phyloP scores from a whole-genome alignment of 2,888 invertebrate species.

The Anticlea derivata region DNA sequence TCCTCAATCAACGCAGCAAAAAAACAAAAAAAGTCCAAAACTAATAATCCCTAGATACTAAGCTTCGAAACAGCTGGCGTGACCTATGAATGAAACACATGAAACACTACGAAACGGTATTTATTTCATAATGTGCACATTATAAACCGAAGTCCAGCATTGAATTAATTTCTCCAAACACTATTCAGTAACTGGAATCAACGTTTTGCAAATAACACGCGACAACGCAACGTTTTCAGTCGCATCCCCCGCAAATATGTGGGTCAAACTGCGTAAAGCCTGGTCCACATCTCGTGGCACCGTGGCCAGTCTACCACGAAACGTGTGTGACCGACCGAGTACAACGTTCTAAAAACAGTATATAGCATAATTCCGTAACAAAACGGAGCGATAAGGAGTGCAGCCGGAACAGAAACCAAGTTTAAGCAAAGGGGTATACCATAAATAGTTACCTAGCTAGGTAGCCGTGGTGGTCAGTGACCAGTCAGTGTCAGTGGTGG shows the following conservation, averaged over 20 bases:
- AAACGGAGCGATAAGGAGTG: too few species aligned
- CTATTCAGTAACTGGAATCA: conserved; percentile 30
- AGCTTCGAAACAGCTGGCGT: conserved; percentile 21
- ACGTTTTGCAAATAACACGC: conserved; percentile 34
- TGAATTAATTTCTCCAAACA: conserved; percentile 33
- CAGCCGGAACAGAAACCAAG: too few species aligned
- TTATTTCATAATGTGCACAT: conserved; percentile 23
- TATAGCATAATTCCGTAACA: too few species aligned
- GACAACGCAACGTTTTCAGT: conserved; percentile 20
- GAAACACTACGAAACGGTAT: conserved; percentile 9
- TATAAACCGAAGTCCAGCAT: conserved; percentile 21
- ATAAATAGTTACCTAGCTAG: too few species aligned
- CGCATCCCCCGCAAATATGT: conserved; percentile 36
- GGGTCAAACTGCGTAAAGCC: conserved; percentile 36
- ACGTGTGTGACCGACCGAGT: background rate
- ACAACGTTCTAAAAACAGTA: too few species aligned
- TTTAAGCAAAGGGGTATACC: too few species aligned
- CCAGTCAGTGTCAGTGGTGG: too few species aligned
- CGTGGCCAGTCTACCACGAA: background rate
- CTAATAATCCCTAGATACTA: too few species aligned
- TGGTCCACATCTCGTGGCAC: conserved; percentile 23
- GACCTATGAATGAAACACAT: conserved; percentile 28
- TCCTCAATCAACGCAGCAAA: background rate
- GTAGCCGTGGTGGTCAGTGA: too few species aligned
- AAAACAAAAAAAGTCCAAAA: background rate